A percentile compares a stretch with the other conserved stretches of the same genome.
These are phyloP conservation scores for Bombus cullumanus DNA, from an alignment of 1,140 invertebrate species.

Conservation along the genomic window DNA sequence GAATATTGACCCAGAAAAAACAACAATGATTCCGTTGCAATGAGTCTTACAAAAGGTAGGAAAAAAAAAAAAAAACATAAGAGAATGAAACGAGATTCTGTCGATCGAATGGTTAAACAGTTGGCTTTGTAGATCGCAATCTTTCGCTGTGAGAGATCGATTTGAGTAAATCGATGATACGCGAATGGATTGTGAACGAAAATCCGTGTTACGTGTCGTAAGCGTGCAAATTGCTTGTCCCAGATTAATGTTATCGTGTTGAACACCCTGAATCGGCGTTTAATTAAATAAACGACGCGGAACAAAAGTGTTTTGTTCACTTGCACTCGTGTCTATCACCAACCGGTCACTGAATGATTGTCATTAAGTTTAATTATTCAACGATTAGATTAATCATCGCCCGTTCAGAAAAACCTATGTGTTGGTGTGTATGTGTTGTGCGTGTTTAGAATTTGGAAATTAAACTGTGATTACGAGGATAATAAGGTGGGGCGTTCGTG, in stretches of 20 bases:
- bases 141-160: background rate
- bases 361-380: constrained; percentile 20
- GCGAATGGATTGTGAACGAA: background rate
- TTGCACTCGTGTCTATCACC: too few relatives aligned
- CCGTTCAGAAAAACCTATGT: background rate
- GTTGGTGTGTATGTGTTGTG: background rate
- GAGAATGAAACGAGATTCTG: background rate
- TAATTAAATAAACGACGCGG: constrained; percentile 43
- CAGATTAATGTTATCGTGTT: constrained; percentile 38
- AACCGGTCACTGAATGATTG: constrained; percentile 13
- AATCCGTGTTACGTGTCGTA: constrained; percentile 30
- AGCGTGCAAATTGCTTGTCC: constrained; percentile 42
- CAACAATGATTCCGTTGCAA: background rate
- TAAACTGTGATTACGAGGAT: background rate
- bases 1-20: too few relatives aligned
- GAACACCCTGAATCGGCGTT: constrained; percentile 27
- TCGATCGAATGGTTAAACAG: background rate
- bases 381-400: constrained; percentile 14
- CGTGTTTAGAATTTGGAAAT: background rate
- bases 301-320: constrained; percentile 21
- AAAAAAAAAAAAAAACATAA: background rate
- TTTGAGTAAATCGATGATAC: background rate
- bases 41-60: background rate
- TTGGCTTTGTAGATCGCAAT: constrained; percentile 19
- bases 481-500: background rate